Evolutionary conservation across 2,113 vertebrate species (phyloP).

Genomic region (Reinhardtius hippoglossoides): DNA sequence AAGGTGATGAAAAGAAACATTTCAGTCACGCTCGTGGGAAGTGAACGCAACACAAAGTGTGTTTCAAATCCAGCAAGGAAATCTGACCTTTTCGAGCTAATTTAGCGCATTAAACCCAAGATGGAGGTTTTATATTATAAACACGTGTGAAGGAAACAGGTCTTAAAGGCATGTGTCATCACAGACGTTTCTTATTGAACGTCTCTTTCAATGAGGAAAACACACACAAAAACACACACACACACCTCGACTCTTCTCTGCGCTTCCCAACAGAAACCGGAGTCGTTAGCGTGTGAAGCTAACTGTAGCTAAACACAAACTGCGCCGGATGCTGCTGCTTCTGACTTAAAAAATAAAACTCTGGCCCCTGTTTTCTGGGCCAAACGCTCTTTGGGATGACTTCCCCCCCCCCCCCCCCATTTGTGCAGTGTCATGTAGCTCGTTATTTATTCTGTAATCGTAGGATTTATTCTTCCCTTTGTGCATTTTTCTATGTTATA

Average conservation of each 20-base stretch:
- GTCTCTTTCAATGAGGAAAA: no score
- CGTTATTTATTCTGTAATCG: no score
- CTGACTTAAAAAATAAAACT: slow-evolving; percentile 31
- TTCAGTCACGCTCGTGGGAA: slow-evolving; percentile 47
- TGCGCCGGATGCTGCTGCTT: neutral
- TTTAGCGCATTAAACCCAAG: neutral
- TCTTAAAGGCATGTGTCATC: neutral
- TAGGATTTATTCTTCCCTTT: no score
- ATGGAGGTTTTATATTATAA: neutral
- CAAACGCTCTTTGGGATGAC: no score
- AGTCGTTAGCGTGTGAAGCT: slow-evolving; percentile 25
- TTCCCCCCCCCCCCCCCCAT: no score
- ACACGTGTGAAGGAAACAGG: neutral
- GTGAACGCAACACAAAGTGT: neutral
- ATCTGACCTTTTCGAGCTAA: neutral
- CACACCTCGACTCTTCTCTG: slow-evolving; percentile 36
- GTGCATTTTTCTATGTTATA: no score
- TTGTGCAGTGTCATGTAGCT: no score
- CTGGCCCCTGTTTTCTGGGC: no score
- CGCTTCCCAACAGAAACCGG: slow-evolving; percentile 47
- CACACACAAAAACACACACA: no score
- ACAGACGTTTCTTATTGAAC: slow-evolving; percentile 38
- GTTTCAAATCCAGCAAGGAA: neutral
- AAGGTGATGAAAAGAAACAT: neutral
- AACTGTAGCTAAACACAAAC: neutral